phyloP scores from a whole-genome alignment of 2,797 vertebrate species.

The Lophotriccus pileatus region DNA sequence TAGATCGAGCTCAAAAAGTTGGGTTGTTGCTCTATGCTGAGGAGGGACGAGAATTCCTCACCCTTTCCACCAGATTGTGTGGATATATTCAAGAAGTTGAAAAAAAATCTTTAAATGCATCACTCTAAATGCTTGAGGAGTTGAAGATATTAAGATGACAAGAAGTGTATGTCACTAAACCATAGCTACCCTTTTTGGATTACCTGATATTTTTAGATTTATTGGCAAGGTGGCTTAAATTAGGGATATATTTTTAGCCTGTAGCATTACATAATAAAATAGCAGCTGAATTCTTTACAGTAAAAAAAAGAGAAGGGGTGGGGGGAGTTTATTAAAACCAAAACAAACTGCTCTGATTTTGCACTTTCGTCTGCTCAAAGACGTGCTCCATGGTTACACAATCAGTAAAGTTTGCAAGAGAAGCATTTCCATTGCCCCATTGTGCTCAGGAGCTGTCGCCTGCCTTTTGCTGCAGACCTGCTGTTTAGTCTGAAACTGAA shows the following conservation, averaged over 20 bases:
- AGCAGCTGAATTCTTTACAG: conserved; percentile 48
- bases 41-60: not conserved
- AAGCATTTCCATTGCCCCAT: conserved; percentile 1
- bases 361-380: not conserved
- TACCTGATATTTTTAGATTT: conserved; percentile 53
- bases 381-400: not conserved
- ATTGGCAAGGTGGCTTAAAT: conserved; percentile 59
- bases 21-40: not conserved
- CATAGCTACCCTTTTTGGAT: conserved; percentile 45
- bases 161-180: conserved; percentile 51
- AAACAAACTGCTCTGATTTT: not conserved
- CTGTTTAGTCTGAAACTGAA: conserved; percentile 72
- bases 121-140: conserved; percentile 29
- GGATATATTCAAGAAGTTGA: not conserved
- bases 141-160: conserved; percentile 52
- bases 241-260: conserved; percentile 53
- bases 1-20: not conserved
- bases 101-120: conserved; percentile 13
- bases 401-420: conserved; percentile 6
- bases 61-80: not conserved
- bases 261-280: conserved; percentile 56
- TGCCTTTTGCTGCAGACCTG: conserved; percentile 51
- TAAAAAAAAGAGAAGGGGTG: not conserved
- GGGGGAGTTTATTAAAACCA: conserved; percentile 17
- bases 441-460: conserved; percentile 22